Evolutionary conservation across 1,140 invertebrate species (phyloP).

Genomic region (Andricus grossulariae): DNA sequence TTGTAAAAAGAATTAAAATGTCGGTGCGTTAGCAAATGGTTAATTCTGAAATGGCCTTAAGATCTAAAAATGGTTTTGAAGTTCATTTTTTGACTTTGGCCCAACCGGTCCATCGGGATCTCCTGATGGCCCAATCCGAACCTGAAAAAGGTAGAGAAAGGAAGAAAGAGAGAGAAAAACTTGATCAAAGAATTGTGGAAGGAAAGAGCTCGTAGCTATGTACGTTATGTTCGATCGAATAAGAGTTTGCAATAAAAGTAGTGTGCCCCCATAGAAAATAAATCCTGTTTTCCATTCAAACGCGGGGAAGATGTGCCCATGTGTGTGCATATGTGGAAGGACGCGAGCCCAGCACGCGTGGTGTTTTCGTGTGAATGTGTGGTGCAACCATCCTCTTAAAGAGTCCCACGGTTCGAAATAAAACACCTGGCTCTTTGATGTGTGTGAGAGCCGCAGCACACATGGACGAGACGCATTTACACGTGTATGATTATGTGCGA

Average conservation of each 20-base stretch:
- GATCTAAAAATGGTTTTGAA: too few relatives aligned
- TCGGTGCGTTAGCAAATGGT: too few relatives aligned
- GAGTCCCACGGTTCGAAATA: constrained; percentile 73
- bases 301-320: constrained; percentile 49
- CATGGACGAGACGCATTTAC: not conserved
- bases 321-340: constrained; percentile 40
- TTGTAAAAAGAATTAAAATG: too few relatives aligned
- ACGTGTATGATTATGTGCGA: not conserved
- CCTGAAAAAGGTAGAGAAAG: constrained; percentile 33
- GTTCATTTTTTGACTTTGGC: too few relatives aligned
- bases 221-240: constrained; percentile 67
- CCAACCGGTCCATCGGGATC: too few relatives aligned
- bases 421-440: constrained; percentile 69
- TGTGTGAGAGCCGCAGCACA: not conserved
- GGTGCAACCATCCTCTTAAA: constrained; percentile 68
- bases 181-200: constrained; percentile 51
- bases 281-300: constrained; percentile 74
- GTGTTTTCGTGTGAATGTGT: constrained; percentile 49
- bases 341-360: constrained; percentile 42
- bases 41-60: too few relatives aligned
- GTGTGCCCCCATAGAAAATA: constrained; percentile 63
- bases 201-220: constrained; percentile 41
- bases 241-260: constrained; percentile 69
- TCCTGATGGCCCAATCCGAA: too few relatives aligned
- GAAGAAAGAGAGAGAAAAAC: constrained; percentile 37